Conservation (phyloP, 2,888 invertebrate genomes). For the Melanophora roralis region DNA sequence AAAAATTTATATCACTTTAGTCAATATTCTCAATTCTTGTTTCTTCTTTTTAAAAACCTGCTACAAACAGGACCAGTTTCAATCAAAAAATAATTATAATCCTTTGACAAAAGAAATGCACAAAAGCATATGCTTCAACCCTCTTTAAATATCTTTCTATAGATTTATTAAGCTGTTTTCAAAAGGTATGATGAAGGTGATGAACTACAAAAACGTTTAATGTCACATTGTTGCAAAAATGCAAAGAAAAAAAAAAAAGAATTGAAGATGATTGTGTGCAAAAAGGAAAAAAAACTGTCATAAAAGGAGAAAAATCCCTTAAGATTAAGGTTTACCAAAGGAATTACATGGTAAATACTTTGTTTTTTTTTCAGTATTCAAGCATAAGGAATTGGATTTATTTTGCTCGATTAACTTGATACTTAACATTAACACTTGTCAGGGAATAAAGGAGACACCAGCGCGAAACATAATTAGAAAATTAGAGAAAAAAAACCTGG, state of each 20-base stretch:
- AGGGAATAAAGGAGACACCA: slow-evolving; percentile 8
- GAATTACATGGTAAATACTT: slow-evolving; percentile 56
- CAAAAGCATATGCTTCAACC: slow-evolving; percentile 43
- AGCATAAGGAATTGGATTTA: slow-evolving; percentile 74
- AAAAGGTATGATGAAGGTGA: slow-evolving; percentile 28
- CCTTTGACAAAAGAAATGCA: slow-evolving; percentile 56
- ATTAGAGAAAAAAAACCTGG: no score
- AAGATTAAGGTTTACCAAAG: slow-evolving; percentile 62
- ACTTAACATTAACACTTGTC: slow-evolving; percentile 62
- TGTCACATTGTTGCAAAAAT: slow-evolving; percentile 56
- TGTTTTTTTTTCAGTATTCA: slow-evolving; percentile 64
- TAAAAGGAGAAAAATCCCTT: slow-evolving; percentile 54
- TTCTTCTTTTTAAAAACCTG: neutral
- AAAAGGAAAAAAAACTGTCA: slow-evolving; percentile 30
- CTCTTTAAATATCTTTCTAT: slow-evolving; percentile 34
- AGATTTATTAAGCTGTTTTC: neutral
- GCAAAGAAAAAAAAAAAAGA: slow-evolving; percentile 21
- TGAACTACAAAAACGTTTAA: slow-evolving; percentile 45
- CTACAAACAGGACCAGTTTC: slow-evolving; percentile 23
- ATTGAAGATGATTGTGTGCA: slow-evolving; percentile 16
- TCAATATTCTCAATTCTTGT: no score
- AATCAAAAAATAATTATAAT: slow-evolving; percentile 41
- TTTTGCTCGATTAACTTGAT: slow-evolving; percentile 76
- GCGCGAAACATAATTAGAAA: neutral
- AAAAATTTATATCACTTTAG: no score